Percentiles rank a stretch among this genome's conserved stretches.
Conservation (phyloP, 2,113 vertebrate species). For the Oceanites oceanicus region DNA sequence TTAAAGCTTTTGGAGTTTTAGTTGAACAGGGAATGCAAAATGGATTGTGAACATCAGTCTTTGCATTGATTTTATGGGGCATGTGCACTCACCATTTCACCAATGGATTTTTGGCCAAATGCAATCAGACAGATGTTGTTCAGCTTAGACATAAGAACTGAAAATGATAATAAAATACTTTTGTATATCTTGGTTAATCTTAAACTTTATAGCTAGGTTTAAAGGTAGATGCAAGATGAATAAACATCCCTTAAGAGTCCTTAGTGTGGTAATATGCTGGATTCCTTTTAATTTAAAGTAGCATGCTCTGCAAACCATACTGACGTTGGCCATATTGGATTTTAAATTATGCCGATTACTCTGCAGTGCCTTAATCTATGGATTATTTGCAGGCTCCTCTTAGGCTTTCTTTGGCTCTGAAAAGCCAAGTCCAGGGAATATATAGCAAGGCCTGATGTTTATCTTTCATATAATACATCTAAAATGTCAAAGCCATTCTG, state of each 20-base stretch:
- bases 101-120: slow-evolving; percentile 12
- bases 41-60: neutral
- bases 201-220: neutral
- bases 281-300: slow-evolving; percentile 28
- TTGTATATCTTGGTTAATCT: slow-evolving; percentile 25
- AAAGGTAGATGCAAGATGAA: slow-evolving; percentile 29
- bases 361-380: neutral
- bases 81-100: neutral
- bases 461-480: neutral
- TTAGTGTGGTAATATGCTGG: neutral
- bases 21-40: neutral
- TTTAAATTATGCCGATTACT: neutral
- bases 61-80: neutral
- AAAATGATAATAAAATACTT: slow-evolving; percentile 53
- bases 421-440: neutral
- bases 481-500: neutral
- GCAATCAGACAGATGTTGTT: slow-evolving; percentile 19
- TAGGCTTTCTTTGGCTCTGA: neutral
- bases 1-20: neutral
- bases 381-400: neutral
- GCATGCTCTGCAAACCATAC: neutral
- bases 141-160: slow-evolving; percentile 8
- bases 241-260: neutral
- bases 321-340: neutral
- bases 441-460: neutral